Percentiles rank a stretch among this genome's conserved stretches.
These are phyloP conservation scores for Polydrusus tereticollis DNA, from an alignment of 2,888 invertebrate species.

Conservation along the genomic window DNA sequence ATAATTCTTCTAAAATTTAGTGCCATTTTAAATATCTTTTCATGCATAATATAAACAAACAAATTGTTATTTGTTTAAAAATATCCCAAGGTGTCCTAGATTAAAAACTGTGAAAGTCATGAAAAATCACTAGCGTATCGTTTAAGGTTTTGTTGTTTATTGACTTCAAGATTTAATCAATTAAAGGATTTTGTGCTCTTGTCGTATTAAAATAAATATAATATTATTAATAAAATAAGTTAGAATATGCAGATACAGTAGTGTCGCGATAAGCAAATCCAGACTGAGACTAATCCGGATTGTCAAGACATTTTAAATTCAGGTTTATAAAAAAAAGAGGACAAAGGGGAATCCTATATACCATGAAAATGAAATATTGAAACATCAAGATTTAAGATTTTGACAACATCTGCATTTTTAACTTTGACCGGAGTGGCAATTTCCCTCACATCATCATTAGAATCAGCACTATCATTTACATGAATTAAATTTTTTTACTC, in stretches of 20 bases:
- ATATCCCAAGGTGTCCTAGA: conserved; percentile 1
- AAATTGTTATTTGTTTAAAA: not conserved
- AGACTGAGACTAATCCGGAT: no score
- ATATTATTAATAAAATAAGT: no score
- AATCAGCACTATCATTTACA: conserved; percentile 18
- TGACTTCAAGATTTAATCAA: conserved; percentile 11
- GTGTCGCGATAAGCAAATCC: no score
- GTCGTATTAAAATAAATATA: not conserved
- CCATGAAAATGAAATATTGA: no score
- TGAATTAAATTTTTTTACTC: conserved; percentile 27
- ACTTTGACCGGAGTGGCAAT: conserved; percentile 5
- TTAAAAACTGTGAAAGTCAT: conserved; percentile 24
- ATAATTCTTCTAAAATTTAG: conserved; percentile 6
- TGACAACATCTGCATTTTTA: conserved; percentile 18
- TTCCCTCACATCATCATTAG: conserved; percentile 21
- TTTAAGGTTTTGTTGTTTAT: conserved; percentile 3
- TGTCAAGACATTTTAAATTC: no score
- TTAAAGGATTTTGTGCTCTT: not conserved
- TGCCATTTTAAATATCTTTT: not conserved
- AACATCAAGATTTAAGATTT: not conserved
- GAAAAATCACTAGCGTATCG: conserved; percentile 19
- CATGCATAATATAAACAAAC: not conserved
- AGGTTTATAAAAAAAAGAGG: no score
- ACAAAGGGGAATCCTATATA: no score
- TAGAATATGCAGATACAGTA: no score